Evolutionary conservation across 2,888 invertebrate species (phyloP), one percentile per base, ranked within the genome.

Genomic region (Petrolisthes manimaculis): DNA sequence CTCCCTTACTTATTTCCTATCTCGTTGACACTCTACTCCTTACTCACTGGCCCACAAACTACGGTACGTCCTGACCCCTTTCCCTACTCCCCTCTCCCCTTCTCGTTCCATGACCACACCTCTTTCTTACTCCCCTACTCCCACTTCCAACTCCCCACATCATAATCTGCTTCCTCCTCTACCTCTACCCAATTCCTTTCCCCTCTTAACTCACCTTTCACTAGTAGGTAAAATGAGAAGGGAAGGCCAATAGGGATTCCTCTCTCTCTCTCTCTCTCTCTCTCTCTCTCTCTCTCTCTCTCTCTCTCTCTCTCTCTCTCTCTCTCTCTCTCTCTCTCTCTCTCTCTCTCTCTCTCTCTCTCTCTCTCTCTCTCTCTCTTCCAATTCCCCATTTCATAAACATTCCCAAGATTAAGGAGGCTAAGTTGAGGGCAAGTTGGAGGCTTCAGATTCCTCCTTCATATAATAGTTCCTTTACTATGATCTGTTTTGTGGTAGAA

Each of bases 201-300:
- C 24, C 71, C 2, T 8, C 8, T 24, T 18, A n/a, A 6, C n/a
- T 18, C n/a, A 21, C 77, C 5, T 37, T 37, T 37, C 37, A 37
- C 37, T 37, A 37, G 12, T 2, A 18, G 67, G 71, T 9, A 71
- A 71, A 6, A 21, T 8, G 71, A 71, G 21, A 67, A 24, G 8
- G n/a, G n/a, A 71, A 8, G n/a, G n/a, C 21, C 8, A 9, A 21
- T 71, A 71, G n/a, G 6, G 71, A 71, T 53, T 4, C 9, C 14
- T 54, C 18, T 9, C n/a, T 54, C 79, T 79, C 55, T 55, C 79
- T 54, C 55, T 55, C 79, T 9, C 79, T 79, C 55, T 55, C 79
- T 55, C 55, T 54, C 79, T 55, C 79, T 55, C 53, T 79, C 79
- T 79, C 79, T 71, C 71, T 71, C 24, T 51, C 71, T 37, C 71